Percentiles rank a stretch among this genome's conserved stretches.
Conservation (phyloP, 2,113 vertebrate species). For the Xyrauchen texanus region DNA sequence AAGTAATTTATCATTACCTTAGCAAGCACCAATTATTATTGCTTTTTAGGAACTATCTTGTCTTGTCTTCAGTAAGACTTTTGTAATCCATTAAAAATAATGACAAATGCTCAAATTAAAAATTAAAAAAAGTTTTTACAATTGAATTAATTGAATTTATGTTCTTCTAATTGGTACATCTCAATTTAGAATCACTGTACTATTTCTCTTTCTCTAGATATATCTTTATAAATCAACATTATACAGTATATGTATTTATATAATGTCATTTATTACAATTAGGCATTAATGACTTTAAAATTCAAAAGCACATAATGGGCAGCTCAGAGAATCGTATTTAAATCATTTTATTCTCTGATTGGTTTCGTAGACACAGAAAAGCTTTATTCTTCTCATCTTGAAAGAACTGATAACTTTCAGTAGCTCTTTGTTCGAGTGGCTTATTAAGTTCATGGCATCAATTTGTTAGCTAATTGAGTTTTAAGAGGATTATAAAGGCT, state of each 20-base stretch:
- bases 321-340: background rate
- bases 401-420: background rate
- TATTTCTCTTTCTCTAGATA: background rate
- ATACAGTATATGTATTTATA: too few relatives aligned
- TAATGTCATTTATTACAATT: too few relatives aligned
- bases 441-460: conserved; percentile 8
- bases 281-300: conserved; percentile 5
- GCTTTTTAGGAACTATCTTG: too few relatives aligned
- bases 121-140: too few relatives aligned
- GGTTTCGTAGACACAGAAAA: background rate
- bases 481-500: background rate
- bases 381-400: background rate
- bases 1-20: too few relatives aligned
- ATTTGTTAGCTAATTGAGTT: conserved; percentile 2
- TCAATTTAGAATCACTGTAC: background rate
- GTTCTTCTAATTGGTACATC: conserved; percentile 15
- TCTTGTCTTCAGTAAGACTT: too few relatives aligned
- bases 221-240: background rate
- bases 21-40: too few relatives aligned
- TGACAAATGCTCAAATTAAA: too few relatives aligned
- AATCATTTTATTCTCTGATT: conserved; percentile 6
- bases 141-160: conserved; percentile 34
- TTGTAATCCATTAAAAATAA: background rate
- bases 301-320: background rate
- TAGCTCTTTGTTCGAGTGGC: background rate